Evolutionary conservation across 2,113 vertebrate genomes (phyloP).

Genomic region (Calidris pygmaea): DNA sequence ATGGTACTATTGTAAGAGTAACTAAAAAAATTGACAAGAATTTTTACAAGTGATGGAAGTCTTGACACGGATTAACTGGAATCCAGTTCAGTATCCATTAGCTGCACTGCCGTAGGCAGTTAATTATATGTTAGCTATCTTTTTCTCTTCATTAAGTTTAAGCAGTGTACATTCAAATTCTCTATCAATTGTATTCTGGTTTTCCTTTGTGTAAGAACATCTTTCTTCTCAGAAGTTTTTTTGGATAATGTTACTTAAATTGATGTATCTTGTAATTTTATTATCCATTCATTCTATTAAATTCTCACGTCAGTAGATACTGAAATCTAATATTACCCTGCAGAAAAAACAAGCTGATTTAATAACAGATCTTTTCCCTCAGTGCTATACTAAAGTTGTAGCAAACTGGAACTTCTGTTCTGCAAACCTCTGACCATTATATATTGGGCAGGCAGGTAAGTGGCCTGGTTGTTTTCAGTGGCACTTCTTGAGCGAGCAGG

Average conservation of each 20-base stretch:
- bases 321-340: background rate
- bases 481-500: background rate
- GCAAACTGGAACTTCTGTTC: background rate
- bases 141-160: constrained; percentile 16
- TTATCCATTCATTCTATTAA: background rate
- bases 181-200: background rate
- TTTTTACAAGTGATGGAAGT: constrained; percentile 48
- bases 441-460: background rate
- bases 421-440: background rate
- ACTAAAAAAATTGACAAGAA: background rate
- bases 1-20: background rate
- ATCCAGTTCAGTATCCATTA: constrained; percentile 39
- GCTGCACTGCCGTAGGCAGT: constrained; percentile 40
- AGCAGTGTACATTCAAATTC: background rate
- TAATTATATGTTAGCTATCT: constrained; percentile 14
- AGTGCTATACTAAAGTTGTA: background rate
- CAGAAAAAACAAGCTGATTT: background rate
- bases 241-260: constrained; percentile 13
- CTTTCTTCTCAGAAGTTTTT: background rate
- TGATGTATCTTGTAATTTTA: background rate
- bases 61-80: constrained; percentile 53
- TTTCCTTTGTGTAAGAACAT: constrained; percentile 30
- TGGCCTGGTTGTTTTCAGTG: background rate
- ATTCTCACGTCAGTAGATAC: background rate
- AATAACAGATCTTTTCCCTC: background rate